These are phyloP conservation scores for Ennomos quercinarius DNA, from an alignment of 2,888 invertebrate genomes.

Conservation along the genomic window DNA sequence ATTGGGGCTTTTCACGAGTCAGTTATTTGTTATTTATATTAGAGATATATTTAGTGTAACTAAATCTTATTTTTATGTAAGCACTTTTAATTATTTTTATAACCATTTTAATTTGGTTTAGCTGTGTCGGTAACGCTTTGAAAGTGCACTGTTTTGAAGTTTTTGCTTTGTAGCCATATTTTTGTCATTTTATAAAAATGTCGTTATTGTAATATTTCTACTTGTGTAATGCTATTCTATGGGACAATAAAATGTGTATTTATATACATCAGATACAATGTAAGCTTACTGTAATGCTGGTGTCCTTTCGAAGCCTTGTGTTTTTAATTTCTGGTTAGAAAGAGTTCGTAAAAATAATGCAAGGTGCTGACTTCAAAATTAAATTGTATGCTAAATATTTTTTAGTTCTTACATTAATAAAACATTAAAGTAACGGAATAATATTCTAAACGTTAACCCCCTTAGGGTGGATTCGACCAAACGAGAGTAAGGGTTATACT, in stretches of 20 bases:
- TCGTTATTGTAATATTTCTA: slow-evolving; percentile 28
- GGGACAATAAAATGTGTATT: slow-evolving; percentile 40
- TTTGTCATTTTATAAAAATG: slow-evolving; percentile 31
- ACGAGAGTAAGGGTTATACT: no score
- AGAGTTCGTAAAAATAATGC: slow-evolving; percentile 7
- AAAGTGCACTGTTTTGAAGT: slow-evolving; percentile 14
- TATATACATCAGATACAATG: slow-evolving; percentile 22
- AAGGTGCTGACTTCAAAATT: slow-evolving; percentile 27
- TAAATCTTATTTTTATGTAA: slow-evolving; percentile 37
- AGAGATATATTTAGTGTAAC: slow-evolving; percentile 43
- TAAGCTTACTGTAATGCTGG: slow-evolving; percentile 20
- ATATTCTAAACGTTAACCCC: no score
- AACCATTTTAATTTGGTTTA: slow-evolving; percentile 26
- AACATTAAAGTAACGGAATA: no score
- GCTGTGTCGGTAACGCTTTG: slow-evolving; percentile 20
- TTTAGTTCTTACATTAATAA: not conserved
- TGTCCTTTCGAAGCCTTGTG: slow-evolving; percentile 4
- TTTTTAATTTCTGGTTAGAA: slow-evolving; percentile 10
- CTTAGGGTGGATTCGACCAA: no score
- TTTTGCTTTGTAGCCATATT: slow-evolving; percentile 25
- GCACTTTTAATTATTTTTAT: slow-evolving; percentile 30
- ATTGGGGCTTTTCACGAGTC: slow-evolving; percentile 24
- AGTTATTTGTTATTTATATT: slow-evolving; percentile 41
- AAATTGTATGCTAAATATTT: slow-evolving; percentile 10
- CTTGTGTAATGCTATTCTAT: slow-evolving; percentile 37